A percentile compares a stretch with the other conserved stretches of the same genome.
These are phyloP conservation scores for Clarias batrachus DNA, from an alignment of 2,113 vertebrate species.

Conservation along the genomic window DNA sequence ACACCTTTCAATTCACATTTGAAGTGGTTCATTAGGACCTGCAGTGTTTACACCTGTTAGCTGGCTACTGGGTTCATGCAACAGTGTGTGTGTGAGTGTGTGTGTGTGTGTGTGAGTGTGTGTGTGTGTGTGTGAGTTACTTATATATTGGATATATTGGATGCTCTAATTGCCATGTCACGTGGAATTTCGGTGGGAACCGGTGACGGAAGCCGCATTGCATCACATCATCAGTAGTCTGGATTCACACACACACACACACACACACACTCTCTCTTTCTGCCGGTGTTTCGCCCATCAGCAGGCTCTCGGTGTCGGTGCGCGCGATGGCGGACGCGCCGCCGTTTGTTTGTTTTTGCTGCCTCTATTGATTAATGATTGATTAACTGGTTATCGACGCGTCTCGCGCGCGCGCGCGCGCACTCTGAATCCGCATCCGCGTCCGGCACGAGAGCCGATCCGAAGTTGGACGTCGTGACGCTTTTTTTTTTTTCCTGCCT, in stretches of 20 bases:
- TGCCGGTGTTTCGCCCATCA: slow-evolving; percentile 14
- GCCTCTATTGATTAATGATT: background rate
- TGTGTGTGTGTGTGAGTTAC: background rate
- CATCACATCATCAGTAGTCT: slow-evolving; percentile 70
- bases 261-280: background rate
- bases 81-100: background rate
- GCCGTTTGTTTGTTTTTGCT: background rate
- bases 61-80: background rate
- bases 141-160: background rate
- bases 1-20: background rate
- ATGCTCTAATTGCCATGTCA: slow-evolving; percentile 54
- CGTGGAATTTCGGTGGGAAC: slow-evolving; percentile 50
- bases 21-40: background rate
- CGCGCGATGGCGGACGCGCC: slow-evolving; percentile 1
- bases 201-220: slow-evolving; percentile 73
- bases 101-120: background rate
- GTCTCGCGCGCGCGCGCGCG: background rate
- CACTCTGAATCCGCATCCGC: background rate
- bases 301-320: slow-evolving; percentile 9
- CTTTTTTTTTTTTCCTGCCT: background rate
- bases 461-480: slow-evolving; percentile 29
- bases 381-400: background rate
- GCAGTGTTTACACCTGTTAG: background rate
- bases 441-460: background rate
- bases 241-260: slow-evolving; percentile 31